Conservation (phyloP, 1,140 invertebrate species). For the Bemisia tabaci region DNA sequence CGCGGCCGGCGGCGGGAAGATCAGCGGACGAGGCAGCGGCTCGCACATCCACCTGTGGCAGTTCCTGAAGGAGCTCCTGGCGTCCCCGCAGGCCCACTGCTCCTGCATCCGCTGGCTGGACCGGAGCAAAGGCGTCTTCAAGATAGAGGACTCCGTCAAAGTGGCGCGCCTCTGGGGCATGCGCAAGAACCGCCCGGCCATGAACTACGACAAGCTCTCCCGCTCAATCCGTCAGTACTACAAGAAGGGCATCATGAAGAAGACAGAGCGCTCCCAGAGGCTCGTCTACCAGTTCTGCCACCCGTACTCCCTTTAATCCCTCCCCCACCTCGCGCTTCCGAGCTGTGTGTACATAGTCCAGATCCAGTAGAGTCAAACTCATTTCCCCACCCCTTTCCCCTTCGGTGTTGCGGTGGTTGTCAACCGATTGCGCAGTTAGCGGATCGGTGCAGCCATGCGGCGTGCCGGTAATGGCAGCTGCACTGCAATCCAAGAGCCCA, state of each 20-base stretch:
- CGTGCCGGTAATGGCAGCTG: no score
- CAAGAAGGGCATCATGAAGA: slow-evolving; percentile 99
- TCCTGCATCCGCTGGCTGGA: slow-evolving; percentile 95
- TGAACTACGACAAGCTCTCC: slow-evolving; percentile 99
- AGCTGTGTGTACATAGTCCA: no score
- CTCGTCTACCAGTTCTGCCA: slow-evolving; percentile 98
- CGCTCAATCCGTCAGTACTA: slow-evolving; percentile 98
- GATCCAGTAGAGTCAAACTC: no score
- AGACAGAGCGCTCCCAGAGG: slow-evolving; percentile 92
- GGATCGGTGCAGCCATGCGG: no score
- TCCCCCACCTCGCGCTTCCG: no score
- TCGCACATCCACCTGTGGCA: slow-evolving; percentile 97
- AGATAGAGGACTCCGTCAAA: slow-evolving; percentile 95
- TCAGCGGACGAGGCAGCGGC: slow-evolving; percentile 27
- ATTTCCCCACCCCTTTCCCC: no score
- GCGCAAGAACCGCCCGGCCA: slow-evolving; percentile 92
- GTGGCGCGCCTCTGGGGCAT: slow-evolving; percentile 93
- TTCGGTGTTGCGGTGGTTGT: no score
- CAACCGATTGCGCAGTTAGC: no score
- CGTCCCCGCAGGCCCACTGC: slow-evolving; percentile 68
- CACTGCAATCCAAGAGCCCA: no score
- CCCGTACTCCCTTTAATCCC: slow-evolving; percentile 49
- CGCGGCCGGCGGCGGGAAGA: slow-evolving; percentile 16
- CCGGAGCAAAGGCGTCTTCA: slow-evolving; percentile 87
- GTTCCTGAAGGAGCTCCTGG: slow-evolving; percentile 91